phyloP scores from a whole-genome alignment of 2,113 vertebrate genomes.

The Rhineura floridana region DNA sequence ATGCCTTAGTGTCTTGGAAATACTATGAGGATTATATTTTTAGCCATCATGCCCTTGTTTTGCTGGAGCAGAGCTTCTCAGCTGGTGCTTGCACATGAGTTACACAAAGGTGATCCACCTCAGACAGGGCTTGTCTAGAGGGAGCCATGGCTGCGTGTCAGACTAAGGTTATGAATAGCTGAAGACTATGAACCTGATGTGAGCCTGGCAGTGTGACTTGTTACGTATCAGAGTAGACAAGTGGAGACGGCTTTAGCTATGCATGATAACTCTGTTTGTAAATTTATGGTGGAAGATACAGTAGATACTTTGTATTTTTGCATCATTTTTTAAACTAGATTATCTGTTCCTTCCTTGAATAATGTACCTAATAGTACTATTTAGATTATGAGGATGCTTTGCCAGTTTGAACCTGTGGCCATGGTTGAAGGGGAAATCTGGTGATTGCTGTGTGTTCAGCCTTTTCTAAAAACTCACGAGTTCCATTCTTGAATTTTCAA shows the following conservation, averaged over 20 bases:
- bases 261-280: too few species aligned
- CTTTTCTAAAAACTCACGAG: background rate
- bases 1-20: background rate
- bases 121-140: too few species aligned
- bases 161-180: background rate
- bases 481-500: background rate
- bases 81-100: too few species aligned
- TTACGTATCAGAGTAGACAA: background rate
- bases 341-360: background rate
- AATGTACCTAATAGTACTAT: background rate
- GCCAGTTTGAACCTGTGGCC: background rate
- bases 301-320: background rate
- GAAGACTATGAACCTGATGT: background rate
- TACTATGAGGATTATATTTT: background rate
- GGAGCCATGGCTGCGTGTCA: background rate
- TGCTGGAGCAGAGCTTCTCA: too few species aligned
- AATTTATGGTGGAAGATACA: background rate
- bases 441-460: background rate
- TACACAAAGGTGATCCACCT: too few species aligned
- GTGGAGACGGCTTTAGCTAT: background rate
- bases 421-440: background rate
- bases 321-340: background rate
- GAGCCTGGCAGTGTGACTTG: background rate
- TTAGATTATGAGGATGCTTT: fast-evolving
- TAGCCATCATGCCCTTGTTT: too few species aligned